Evolutionary conservation across 2,888 invertebrate species (phyloP).

Genomic region (Calameuta idolon): DNA sequence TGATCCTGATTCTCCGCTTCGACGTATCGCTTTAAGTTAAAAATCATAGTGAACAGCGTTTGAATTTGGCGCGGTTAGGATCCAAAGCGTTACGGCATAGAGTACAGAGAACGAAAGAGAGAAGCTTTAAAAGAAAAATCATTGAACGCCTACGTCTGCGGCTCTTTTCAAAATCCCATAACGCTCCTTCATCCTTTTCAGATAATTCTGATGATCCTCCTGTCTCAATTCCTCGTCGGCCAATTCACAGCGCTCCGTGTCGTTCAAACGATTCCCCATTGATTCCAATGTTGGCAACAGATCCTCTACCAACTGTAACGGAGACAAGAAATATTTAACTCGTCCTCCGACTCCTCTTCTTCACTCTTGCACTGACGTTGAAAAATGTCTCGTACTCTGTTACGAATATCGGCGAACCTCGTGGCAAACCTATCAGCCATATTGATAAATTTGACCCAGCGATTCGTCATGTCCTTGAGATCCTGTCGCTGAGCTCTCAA

Average conservation of each 20-base stretch:
- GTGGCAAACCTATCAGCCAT: constrained; percentile 20
- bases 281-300: constrained; percentile 28
- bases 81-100: not conserved
- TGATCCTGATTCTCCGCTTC: constrained; percentile 21
- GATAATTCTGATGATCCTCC: not conserved
- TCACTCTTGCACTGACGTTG: not conserved
- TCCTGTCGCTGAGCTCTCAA: constrained; percentile 32
- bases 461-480: constrained; percentile 25
- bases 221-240: constrained; percentile 3
- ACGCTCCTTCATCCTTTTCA: constrained; percentile 28
- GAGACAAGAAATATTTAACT: not conserved
- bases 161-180: constrained; percentile 23
- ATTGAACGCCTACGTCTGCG: constrained; percentile 27
- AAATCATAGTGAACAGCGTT: not conserved
- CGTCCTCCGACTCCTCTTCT: not conserved
- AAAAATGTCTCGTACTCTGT: constrained; percentile 24
- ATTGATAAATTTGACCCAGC: constrained; percentile 21
- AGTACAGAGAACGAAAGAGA: not conserved
- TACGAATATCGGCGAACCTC: constrained; percentile 22
- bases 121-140: not conserved
- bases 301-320: constrained; percentile 11
- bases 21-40: constrained; percentile 23
- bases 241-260: not conserved
- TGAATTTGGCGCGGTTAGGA: not conserved
- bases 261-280: constrained; percentile 8